Evolutionary conservation across 2,888 invertebrate genomes (phyloP), one percentile per base, ranked within the genome.

Genomic region (Malacosoma neustria): DNA sequence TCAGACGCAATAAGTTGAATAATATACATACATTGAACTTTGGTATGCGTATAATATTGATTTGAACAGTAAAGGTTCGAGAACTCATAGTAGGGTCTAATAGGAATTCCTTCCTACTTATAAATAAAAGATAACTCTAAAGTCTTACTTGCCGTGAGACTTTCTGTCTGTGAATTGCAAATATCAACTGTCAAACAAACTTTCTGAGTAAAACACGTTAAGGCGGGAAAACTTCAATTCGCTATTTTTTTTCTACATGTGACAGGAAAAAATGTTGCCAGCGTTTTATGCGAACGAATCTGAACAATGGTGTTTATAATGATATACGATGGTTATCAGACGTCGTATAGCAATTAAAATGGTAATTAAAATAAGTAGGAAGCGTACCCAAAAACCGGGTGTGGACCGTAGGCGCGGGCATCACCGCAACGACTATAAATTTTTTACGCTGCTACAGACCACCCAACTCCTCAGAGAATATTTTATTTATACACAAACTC

Each of bases 121-220:
- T 85, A 84, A 84, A 84, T 84, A 84, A 85, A 84, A 84, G 79
- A 85, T 84, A 72, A 65, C 72, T 76, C 65, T 63, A 61, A 72
- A 79, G 70, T 72, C 72, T 61, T 71, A 70, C 75, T 72, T 73
- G 71, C 64, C 54, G 65, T 62, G 68, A 57, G 65, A 68, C 72
- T 74, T 7, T 65, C 66, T 73, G 72, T 73, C 71, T 67, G 71
- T 73, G 82, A 82, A 81, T 82, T 80, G 80, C 82, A 84, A 84
- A 84, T 82, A 74, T 54, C 57, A 56, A 60, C 62, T 62, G 62
- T 62, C 63, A 61, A 56, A 66, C 61, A 56, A 59, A 61, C 51
- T 60, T 63, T 58, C 60, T 59, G 54, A 55, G 58, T 54, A 45
- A 52, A 56, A 51, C 51, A 54, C 58, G 45, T 57, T 58, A 57